Evolutionary conservation across 2,888 invertebrate species (phyloP).

Genomic region (Colletes collaris): DNA sequence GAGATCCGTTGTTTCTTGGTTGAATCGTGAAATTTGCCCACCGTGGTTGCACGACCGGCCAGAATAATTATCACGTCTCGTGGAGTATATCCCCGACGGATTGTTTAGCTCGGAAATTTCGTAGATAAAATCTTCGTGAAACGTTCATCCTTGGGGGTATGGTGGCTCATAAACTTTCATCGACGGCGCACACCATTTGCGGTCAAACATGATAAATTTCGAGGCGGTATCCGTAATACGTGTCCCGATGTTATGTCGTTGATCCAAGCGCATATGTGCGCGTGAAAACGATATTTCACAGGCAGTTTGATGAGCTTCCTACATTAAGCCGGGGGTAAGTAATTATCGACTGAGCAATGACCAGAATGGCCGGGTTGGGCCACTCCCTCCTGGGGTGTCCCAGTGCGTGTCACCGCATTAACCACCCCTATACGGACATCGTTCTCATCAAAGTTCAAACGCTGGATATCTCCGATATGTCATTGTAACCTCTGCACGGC

Average conservation of each 20-base stretch:
- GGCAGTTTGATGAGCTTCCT: slow-evolving; percentile 74
- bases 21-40: not conserved
- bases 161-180: slow-evolving; percentile 21
- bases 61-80: not conserved
- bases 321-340: slow-evolving; percentile 76
- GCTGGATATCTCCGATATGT: slow-evolving; percentile 74
- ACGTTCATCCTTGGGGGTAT: not conserved
- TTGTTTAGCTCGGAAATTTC: slow-evolving; percentile 12
- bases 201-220: slow-evolving; percentile 61
- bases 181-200: slow-evolving; percentile 27
- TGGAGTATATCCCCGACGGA: slow-evolving; percentile 1
- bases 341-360: slow-evolving; percentile 78
- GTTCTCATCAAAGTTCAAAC: slow-evolving; percentile 77
- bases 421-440: slow-evolving; percentile 74
- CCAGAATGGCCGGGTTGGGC: slow-evolving; percentile 70
- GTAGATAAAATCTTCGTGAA: slow-evolving; percentile 27
- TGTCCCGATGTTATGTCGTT: slow-evolving; percentile 53
- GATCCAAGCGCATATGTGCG: slow-evolving; percentile 57
- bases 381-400: slow-evolving; percentile 79
- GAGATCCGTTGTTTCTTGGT: too few relatives aligned
- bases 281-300: slow-evolving; percentile 74
- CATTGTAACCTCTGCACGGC: slow-evolving; percentile 71
- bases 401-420: slow-evolving; percentile 79
- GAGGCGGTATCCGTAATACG: slow-evolving; percentile 60
- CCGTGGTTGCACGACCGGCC: not conserved